Evolutionary conservation across 2,888 invertebrate genomes (phyloP), one percentile per base, ranked within the genome.

Genomic region (Strigamia maritima): DNA sequence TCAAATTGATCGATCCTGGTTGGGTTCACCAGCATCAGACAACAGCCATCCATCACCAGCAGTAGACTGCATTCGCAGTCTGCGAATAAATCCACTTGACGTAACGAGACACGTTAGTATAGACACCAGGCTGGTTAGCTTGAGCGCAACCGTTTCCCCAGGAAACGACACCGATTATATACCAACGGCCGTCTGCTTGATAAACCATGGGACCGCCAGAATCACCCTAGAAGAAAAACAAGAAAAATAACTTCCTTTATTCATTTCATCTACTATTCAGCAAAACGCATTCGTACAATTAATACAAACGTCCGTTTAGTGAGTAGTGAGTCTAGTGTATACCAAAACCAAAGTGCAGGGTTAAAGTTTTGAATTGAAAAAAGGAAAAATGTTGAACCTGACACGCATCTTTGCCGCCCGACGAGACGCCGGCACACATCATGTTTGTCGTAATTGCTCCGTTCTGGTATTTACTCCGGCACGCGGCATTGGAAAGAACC

Each of bases 101-200:
- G 85, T 90, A 93, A 82, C 89, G 88, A 82, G 89, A 90, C 28
- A 94, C 93, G 44, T 91, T 88, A 0, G 93, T 91, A 85, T 95
- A 95, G 38, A 95, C 88, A 0, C 94, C 95, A 0, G 95, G 94
- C 80, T 90, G 90, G 76, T 89, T 90, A 26, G 90, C 89, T 81
- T 91, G 90, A 0, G 93, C 94, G 84, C 95, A 95, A 2, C 91
- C 89, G 49, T 93, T 89, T 16, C 94, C 94, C 93, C 94, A 94
- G 0, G 94, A 94, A 0, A 95, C 94, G 79, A 95, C 89, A 0
- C 94, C 95, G 74, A 93, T 89, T 35, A 89, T 89, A 0, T 92
- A 89, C 94, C 94, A 94, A 75, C 92, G 90, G 0, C 91, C 91
- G 0, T 90, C 87, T 84, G 93, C 87, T 85, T 92, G 92, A 83